Base-by-base conservation (phyloP, 2,888 invertebrate genomes). In the Gastracanthus pulcherrimus region DNA sequence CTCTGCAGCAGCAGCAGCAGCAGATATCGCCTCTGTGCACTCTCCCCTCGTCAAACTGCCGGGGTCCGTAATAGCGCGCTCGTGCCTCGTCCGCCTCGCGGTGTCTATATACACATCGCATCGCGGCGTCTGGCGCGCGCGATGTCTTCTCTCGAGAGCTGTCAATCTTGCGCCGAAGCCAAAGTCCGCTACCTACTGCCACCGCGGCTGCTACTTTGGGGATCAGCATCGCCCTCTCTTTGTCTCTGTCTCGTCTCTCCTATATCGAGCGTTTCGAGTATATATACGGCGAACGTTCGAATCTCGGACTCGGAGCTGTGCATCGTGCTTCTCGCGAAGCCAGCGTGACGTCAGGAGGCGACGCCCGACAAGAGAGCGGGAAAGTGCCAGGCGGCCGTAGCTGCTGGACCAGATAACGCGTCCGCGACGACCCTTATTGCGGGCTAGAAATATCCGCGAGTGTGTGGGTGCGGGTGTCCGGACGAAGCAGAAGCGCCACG, bases 61-160 rank as follows among this genome's bases (percentile, higher is more conserved):
- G 67, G 13, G 16, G 66, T 45, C 26, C 38, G 72, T 72, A 72
- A 72, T 60, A 72, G 72, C 60, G 72, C 60, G 41, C 51, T 26
- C 29, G 60, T 11, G n/a, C 31, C 70, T 31, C 55, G 13, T 26
- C 41, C 62, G 67, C 9, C 34, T 55, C 62, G 67, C 9, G 19
- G 19, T 11, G 34, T 62, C 62, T 36, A 62, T 62, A 62, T 62
- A 62, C 62, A 62, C 62, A 41, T 60, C 55, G 19, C 45, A n/a
- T n/a, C n/a, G 29, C n/a, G 48, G 67, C 48, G 60, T 29, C 66
- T 75, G 58, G 76, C n/a, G n/a, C n/a, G n/a, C n/a, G n/a, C 72
- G 76, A n/a, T 58, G 72, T 58, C 71, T 86, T 84, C 84, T 88
- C 86, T 88, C 86, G 86, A 89, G 87, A 83, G 86, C 88, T 88